phyloP scores from a whole-genome alignment of 2,888 invertebrate species.

The Phyto melanocephala region DNA sequence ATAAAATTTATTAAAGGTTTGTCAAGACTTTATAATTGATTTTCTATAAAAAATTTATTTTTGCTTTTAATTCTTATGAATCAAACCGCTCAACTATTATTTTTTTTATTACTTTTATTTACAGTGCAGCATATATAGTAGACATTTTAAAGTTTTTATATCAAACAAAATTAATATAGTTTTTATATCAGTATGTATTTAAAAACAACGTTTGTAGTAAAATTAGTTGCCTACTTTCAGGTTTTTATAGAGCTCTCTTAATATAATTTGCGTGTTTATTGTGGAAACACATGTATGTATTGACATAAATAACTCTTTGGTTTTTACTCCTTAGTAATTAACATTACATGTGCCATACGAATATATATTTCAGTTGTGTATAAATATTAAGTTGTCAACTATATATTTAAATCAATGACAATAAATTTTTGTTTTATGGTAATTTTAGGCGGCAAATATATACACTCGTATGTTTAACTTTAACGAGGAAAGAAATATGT shows the following conservation, averaged over 20 bases:
- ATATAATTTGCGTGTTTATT: constrained; percentile 40
- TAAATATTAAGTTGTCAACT: constrained; percentile 60
- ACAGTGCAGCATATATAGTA: no score
- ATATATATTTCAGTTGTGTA: constrained; percentile 20
- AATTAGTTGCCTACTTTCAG: constrained; percentile 26
- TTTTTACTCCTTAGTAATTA: background rate
- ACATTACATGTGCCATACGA: constrained; percentile 32
- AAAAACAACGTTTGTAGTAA: background rate
- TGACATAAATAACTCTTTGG: background rate
- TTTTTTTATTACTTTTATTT: no score
- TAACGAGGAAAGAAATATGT: no score
- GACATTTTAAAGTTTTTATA: no score
- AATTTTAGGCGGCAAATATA: constrained; percentile 23
- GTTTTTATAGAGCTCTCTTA: background rate
- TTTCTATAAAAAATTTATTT: no score
- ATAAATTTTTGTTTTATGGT: constrained; percentile 55
- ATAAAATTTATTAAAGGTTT: no score
- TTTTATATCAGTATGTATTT: no score
- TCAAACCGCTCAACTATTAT: no score
- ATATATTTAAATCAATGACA: constrained; percentile 64
- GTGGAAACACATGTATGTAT: background rate
- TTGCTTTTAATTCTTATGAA: no score
- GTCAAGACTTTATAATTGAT: no score
- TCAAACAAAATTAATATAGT: no score
- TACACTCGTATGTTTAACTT: background rate